Evolutionary conservation across 2,888 invertebrate genomes (phyloP).

Genomic region (Mystacides longicornis): DNA sequence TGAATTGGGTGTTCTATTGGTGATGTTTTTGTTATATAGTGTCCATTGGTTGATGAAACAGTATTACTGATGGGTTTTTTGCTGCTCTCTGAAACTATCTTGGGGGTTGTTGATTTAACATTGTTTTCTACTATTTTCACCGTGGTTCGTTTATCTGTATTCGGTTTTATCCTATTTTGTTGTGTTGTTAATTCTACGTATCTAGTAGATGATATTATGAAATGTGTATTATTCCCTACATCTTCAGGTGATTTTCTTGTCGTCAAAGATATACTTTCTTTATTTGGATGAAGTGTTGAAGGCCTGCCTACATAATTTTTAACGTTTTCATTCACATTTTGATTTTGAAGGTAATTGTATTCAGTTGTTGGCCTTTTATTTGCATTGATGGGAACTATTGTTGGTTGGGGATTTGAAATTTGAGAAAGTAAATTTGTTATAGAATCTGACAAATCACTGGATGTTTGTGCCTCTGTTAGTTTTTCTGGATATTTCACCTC

Average conservation of each 20-base stretch:
- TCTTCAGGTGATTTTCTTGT: too few relatives aligned
- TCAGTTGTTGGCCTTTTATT: neutral
- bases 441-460: conserved; percentile 34
- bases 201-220: too few relatives aligned
- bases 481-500: neutral
- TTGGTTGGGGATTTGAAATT: conserved; percentile 37
- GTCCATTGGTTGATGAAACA: neutral
- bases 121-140: conserved; percentile 1
- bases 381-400: conserved; percentile 26
- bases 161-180: too few relatives aligned
- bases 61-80: neutral
- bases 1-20: neutral
- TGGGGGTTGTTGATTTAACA: neutral
- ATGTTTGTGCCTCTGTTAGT: neutral
- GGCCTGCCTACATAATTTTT: too few relatives aligned
- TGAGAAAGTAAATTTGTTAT: conserved; percentile 47
- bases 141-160: too few relatives aligned
- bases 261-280: too few relatives aligned
- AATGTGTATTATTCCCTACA: too few relatives aligned
- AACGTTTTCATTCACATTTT: too few relatives aligned
- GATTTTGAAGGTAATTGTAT: too few relatives aligned
- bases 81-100: neutral
- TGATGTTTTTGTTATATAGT: neutral
- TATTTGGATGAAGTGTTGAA: too few relatives aligned
- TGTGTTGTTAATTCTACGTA: too few relatives aligned